These are phyloP conservation scores for Idris sp. DNA, from an alignment of 1,140 invertebrate genomes.

Conservation along the genomic window DNA sequence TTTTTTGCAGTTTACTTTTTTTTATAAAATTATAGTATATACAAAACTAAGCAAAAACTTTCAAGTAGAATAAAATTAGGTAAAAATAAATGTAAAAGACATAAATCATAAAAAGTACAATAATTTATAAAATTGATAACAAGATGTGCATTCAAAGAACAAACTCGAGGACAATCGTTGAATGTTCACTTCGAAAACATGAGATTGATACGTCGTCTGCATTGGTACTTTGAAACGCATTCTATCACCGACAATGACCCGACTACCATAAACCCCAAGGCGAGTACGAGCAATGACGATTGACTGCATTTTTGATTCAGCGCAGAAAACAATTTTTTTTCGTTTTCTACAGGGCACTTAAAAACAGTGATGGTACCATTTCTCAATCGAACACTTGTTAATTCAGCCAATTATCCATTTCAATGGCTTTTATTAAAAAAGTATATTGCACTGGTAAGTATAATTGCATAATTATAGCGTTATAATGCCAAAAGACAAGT, in stretches of 20 bases:
- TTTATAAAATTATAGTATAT: too few species aligned
- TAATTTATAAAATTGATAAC: constrained; percentile 60
- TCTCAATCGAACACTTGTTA: constrained; percentile 19
- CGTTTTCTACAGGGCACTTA: constrained; percentile 6
- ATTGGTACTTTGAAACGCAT: constrained; percentile 58
- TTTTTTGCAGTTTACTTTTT: too few species aligned
- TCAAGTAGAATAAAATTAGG: too few species aligned
- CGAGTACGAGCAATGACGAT: constrained; percentile 58
- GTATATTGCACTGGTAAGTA: background rate
- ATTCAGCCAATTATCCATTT: constrained; percentile 1
- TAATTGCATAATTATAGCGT: background rate
- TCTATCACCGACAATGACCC: constrained; percentile 64
- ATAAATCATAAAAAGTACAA: too few species aligned
- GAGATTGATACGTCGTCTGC: constrained; percentile 54
- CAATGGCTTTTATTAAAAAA: background rate
- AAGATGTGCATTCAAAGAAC: constrained; percentile 47
- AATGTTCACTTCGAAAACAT: constrained; percentile 52
- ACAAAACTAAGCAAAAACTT: too few species aligned
- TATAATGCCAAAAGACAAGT: too few species aligned
- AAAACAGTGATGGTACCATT: constrained; percentile 8
- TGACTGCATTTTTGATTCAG: constrained; percentile 46
- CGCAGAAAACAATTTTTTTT: constrained; percentile 22
- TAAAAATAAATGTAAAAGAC: too few species aligned
- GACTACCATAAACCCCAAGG: constrained; percentile 65
- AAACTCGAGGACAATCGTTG: constrained; percentile 43